Conservation (phyloP, 2,888 invertebrate species). For the Blera fallax region DNA sequence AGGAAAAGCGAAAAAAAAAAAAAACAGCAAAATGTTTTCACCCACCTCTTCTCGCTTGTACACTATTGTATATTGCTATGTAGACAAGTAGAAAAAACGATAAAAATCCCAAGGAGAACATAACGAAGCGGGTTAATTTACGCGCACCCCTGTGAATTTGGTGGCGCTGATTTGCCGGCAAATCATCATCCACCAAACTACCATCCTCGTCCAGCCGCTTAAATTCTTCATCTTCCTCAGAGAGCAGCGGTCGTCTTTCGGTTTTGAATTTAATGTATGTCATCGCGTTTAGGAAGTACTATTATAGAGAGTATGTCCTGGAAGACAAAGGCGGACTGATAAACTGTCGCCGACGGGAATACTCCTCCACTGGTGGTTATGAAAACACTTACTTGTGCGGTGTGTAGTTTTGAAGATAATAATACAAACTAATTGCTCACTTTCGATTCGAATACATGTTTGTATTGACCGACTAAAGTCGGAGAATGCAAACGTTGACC, state of each 20-base stretch:
- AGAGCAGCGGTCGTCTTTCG: conserved; percentile 46
- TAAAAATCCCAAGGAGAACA: conserved; percentile 74
- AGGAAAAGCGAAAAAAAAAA: neutral
- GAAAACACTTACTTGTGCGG: conserved; percentile 23
- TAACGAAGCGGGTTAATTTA: conserved; percentile 74
- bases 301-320: conserved; percentile 39
- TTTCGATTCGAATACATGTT: conserved; percentile 24
- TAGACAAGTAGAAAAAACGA: conserved; percentile 76
- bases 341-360: neutral
- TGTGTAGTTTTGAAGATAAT: conserved; percentile 4
- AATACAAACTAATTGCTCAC: neutral
- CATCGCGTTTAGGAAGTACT: conserved; percentile 12
- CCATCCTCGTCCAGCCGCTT: conserved; percentile 35
- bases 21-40: conserved; percentile 13
- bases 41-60: conserved; percentile 78
- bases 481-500: neutral
- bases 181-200: conserved; percentile 66
- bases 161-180: conserved; percentile 69
- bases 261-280: conserved; percentile 41
- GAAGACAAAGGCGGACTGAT: neutral
- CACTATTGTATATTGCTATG: conserved; percentile 77
- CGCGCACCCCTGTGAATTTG: conserved; percentile 76
- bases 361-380: neutral
- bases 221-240: conserved; percentile 47
- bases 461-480: neutral